Percentiles rank a stretch among this genome's conserved stretches.
Conservation (phyloP, 2,888 invertebrate genomes). For the Phortica okadai region DNA sequence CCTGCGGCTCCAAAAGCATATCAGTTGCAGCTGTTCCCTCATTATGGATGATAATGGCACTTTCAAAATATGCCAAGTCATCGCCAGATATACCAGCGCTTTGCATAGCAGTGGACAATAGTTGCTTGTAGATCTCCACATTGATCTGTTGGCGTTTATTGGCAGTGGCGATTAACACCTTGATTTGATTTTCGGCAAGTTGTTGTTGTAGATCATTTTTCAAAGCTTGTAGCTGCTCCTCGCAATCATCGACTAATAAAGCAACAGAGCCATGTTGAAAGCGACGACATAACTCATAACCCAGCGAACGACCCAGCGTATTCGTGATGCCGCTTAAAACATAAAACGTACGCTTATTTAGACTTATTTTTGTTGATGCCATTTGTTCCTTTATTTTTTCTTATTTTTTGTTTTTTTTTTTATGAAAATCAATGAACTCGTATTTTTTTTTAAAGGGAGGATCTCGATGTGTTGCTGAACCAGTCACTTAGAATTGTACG, state of each 20-base stretch:
- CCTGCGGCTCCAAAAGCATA: conserved; percentile 65
- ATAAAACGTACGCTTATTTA: conserved; percentile 80
- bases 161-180: conserved; percentile 43
- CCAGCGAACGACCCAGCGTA: conserved; percentile 89
- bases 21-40: conserved; percentile 68
- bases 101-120: conserved; percentile 48
- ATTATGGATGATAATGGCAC: conserved; percentile 70
- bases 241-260: conserved; percentile 86
- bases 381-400: conserved; percentile 43
- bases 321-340: conserved; percentile 90
- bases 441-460: conserved; percentile 7
- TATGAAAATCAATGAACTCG: conserved; percentile 15
- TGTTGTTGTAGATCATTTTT: conserved; percentile 76
- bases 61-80: conserved; percentile 51
- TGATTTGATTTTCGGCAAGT: conserved; percentile 75
- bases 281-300: conserved; percentile 82
- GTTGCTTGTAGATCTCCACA: conserved; percentile 3
- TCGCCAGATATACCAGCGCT: conserved; percentile 42
- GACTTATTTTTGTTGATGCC: conserved; percentile 77
- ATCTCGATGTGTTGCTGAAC: conserved; percentile 13
- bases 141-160: conserved; percentile 51
- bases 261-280: conserved; percentile 84
- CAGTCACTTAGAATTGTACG: conserved; percentile 55
- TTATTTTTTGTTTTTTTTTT: conserved; percentile 33
- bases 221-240: conserved; percentile 81